Evolutionary conservation across 2,113 vertebrate genomes (phyloP), one percentile per base, ranked within the genome.

Genomic region (Amblyopsis rosae): DNA sequence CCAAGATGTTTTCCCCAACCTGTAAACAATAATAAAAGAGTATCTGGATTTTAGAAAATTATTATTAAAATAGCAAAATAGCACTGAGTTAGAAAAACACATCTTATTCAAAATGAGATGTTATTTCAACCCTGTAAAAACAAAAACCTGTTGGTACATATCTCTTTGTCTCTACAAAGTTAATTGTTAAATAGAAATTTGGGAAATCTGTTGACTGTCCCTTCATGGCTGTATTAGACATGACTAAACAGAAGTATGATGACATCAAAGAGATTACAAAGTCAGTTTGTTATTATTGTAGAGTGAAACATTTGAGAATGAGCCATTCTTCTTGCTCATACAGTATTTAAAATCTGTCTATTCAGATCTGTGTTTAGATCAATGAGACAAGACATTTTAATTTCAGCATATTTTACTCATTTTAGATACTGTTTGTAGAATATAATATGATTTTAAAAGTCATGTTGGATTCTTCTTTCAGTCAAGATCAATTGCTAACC

Each of bases 1-100:
- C 74, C 8, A 13, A 70, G 81, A 76, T 85, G 82, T 84, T 90
- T 86, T 80, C 71, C 71, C 75, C 72, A 76, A 85, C n/a, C n/a
- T 5, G 35, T 41, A 5, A 41, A 41, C 35, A 41, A 41, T 41
- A 41, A 41, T 41, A 41, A 41, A 41, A 41, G 35, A 41, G 35
- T 41, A 41, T 41, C 35, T 41, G 35, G 35, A 41, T 41, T 41
- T 41, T 41, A 41, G 35, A 41, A 41, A 41, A 41, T 41, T 41
- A 41, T 41, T 41, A 8, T 41, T 8, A 41, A 41, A 41, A 41
- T 41, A 41, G 7, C 4, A 41, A 41, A 41, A 41, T 41, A 41
- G 26, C 3, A 26, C 26, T 26, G 26, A 26, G 26, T 26, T 26
- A 26, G 26, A 41, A 41, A 6, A 41, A 41, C 4, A 41, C 4